Percentiles rank a stretch among this genome's conserved stretches.
Conservation (phyloP, 2,113 vertebrate species). For the Brachypodius melanocephalos region DNA sequence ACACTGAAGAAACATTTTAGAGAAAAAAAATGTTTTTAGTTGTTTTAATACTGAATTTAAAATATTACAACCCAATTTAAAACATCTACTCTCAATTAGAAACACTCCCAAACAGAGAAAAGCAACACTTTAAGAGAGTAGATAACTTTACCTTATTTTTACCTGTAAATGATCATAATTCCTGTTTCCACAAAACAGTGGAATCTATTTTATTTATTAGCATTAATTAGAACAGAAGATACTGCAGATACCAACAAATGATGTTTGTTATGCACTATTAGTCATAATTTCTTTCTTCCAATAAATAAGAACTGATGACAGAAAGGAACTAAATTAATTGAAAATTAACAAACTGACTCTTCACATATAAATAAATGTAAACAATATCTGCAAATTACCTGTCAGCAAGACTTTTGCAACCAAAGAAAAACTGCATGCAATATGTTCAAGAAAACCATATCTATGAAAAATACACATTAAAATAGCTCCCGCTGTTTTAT, state of each 20-base stretch:
- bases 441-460: not conserved
- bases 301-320: not conserved
- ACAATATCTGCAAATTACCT: not conserved
- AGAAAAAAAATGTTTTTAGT: not conserved
- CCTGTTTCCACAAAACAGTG: not conserved
- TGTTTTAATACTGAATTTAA: not conserved
- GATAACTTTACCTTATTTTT: not conserved
- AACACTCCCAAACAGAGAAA: not conserved
- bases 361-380: not conserved
- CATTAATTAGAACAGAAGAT: not conserved
- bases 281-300: not conserved
- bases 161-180: not conserved
- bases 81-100: not conserved
- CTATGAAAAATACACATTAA: not conserved
- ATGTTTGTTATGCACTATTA: not conserved
- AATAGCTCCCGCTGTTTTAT: not conserved
- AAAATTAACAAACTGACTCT: not conserved
- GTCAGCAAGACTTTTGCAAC: not conserved
- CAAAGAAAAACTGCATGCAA: not conserved
- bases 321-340: not conserved
- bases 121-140: not conserved
- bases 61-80: not conserved
- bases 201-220: not conserved
- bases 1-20: not conserved
- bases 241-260: not conserved